Conservation (phyloP, 64 coral and sea anemone genomes). For the Anthopleura sola region DNA sequence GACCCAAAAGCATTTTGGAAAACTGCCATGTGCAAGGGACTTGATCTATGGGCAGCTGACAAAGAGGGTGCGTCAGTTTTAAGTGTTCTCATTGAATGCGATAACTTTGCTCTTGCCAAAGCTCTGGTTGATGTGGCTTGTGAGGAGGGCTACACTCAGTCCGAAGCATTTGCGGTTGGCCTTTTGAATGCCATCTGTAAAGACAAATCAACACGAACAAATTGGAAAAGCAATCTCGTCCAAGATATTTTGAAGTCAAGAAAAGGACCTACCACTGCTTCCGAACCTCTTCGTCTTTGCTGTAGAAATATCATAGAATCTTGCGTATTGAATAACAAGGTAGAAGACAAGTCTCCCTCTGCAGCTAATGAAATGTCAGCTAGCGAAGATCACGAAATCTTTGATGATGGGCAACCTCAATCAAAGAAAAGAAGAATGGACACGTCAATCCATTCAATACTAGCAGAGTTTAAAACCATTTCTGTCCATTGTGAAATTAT, state of each 20-base stretch:
- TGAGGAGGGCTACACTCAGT: too few species aligned
- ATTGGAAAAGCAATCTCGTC: not conserved
- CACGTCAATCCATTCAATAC: not conserved
- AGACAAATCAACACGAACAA: not conserved
- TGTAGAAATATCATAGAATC: not conserved
- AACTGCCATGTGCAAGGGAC: not conserved
- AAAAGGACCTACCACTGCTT: too few species aligned
- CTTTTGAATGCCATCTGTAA: too few species aligned
- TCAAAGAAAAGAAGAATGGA: not conserved
- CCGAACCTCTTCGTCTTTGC: too few species aligned
- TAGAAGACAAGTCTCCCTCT: too few species aligned
- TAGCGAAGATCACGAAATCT: not conserved
- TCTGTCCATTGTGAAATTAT: slow-evolving; percentile 5
- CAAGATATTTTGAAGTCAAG: not conserved
- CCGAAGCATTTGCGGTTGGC: too few species aligned
- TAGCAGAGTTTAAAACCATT: not conserved
- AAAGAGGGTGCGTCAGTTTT: too few species aligned
- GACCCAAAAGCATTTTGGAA: not conserved
- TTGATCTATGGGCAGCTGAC: not conserved
- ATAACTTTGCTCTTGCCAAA: too few species aligned
- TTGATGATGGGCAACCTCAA: not conserved
- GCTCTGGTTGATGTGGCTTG: too few species aligned
- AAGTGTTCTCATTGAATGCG: too few species aligned
- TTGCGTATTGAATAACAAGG: not conserved
- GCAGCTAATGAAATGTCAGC: not conserved